Evolutionary conservation across 2,888 invertebrate genomes (phyloP), one percentile per base, ranked within the genome.

Genomic region (Altica lythri): DNA sequence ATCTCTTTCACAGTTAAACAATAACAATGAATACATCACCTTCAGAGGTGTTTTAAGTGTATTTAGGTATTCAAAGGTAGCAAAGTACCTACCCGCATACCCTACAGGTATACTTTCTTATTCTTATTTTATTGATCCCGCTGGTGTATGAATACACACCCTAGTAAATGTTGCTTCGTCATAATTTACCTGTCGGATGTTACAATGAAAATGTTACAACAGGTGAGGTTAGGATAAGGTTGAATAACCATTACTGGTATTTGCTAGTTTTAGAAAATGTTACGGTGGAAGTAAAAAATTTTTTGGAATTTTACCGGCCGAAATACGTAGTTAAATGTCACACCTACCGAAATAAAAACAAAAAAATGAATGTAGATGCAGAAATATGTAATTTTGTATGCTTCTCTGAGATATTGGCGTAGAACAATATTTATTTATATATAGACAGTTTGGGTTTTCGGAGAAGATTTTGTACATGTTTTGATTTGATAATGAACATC

Each of bases 131-230:
- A 42, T 53, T 53, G 29, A 43, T 22, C 35, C 12, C 2, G 27
- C 40, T 12, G 5, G 30, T 49, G 40, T 18, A 49, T 40, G 46
- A 49, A 46, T n/a, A n/a, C 46, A 46, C 56, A 52, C 32, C 47
- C 54, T 53, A 32, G 47, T 58, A 47, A 52, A 50, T 50, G 46
- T 37, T 46, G 55, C 53, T 22, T 40, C 22, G 58, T 59, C 55
- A 55, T 42, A 55, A 40, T 52, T 47, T 59, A 59, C 58, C 58
- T 59, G 55, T 35, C 34, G 37, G 29, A 30, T 13, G 4, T 34
- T 13, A 30, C 34, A 48, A 25, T 12, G 17, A 22, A 10, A n/a
- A n/a, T 18, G 30, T 13, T 12, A 27, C 14, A 53, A 48, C 53
- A 53, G 53, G 53, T 53, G 53, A 17, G 32, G 32, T 51, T 10